Conservation (phyloP, 2,797 vertebrate species). For the Tiaroga cobitis region DNA sequence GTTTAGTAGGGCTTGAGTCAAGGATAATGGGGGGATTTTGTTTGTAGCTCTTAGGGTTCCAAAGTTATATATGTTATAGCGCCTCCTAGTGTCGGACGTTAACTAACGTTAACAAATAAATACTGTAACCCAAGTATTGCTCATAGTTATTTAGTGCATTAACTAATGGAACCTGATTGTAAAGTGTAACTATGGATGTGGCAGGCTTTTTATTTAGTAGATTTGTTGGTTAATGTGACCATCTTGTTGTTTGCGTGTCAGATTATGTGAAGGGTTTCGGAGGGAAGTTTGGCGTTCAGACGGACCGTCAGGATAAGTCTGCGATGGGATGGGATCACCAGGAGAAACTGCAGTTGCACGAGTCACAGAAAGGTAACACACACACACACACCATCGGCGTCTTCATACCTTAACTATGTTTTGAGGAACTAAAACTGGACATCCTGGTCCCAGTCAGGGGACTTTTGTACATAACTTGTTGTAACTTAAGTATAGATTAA, state of each 20-base stretch:
- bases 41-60: too few species aligned
- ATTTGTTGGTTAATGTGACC: background rate
- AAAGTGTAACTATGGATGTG: background rate
- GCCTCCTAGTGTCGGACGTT: too few species aligned
- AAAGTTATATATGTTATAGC: too few species aligned
- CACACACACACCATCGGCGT: conserved; percentile 32
- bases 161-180: background rate
- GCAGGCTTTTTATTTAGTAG: background rate
- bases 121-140: background rate
- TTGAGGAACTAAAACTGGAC: background rate
- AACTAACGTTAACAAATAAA: background rate
- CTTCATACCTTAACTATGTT: background rate
- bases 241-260: conserved; percentile 64
- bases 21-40: too few species aligned
- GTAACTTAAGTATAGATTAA: too few species aligned
- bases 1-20: too few species aligned
- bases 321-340: conserved; percentile 98
- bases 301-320: conserved; percentile 95
- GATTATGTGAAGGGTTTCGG: conserved; percentile 97
- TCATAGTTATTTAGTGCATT: background rate
- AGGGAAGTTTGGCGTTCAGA: conserved; percentile 95
- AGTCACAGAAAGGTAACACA: conserved; percentile 92
- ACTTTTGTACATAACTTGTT: too few species aligned
- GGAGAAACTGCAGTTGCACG: conserved; percentile 94
- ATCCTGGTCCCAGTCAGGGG: too few species aligned